These are phyloP conservation scores for Bursaphelenchus okinawaensis DNA, from an alignment of 2,888 invertebrate genomes.

Conservation along the genomic window DNA sequence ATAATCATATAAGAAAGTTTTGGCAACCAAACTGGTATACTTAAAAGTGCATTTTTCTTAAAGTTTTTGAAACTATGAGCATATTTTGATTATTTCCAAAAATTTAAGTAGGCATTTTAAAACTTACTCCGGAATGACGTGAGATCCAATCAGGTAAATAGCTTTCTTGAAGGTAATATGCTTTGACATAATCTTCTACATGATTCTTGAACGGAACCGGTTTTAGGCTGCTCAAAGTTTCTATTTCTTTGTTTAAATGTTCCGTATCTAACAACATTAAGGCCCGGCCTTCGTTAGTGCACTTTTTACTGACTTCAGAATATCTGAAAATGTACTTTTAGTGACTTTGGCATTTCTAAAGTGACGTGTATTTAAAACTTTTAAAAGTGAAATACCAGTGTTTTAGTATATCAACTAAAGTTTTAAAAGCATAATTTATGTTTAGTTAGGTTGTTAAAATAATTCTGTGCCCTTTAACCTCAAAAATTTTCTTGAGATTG, in stretches of 20 bases:
- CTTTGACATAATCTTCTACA: constrained; percentile 90
- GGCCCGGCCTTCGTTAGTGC: constrained; percentile 89
- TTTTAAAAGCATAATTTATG: too few species aligned
- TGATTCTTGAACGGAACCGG: constrained; percentile 81
- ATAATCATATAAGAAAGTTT: too few species aligned
- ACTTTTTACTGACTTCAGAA: constrained; percentile 77
- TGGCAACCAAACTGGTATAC: background rate
- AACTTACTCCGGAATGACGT: constrained; percentile 68
- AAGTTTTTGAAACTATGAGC: constrained; percentile 2
- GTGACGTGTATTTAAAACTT: background rate
- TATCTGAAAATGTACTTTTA: constrained; percentile 63
- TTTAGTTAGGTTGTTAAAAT: too few species aligned
- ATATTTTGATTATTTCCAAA: too few species aligned
- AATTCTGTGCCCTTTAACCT: too few species aligned
- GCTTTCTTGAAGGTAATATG: constrained; percentile 83
- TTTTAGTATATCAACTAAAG: too few species aligned
- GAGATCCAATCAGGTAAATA: constrained; percentile 82
- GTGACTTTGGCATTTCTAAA: background rate
- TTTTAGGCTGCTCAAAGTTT: constrained; percentile 72
- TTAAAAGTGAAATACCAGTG: too few species aligned
- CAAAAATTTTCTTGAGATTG: too few species aligned
- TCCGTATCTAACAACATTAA: constrained; percentile 96
- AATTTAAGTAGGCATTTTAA: background rate
- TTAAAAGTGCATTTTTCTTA: background rate
- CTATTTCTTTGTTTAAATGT: constrained; percentile 79